Percentiles rank a stretch among this genome's conserved stretches.
Conservation (phyloP, 2,113 vertebrate genomes). For the Eurystomus gularis region DNA sequence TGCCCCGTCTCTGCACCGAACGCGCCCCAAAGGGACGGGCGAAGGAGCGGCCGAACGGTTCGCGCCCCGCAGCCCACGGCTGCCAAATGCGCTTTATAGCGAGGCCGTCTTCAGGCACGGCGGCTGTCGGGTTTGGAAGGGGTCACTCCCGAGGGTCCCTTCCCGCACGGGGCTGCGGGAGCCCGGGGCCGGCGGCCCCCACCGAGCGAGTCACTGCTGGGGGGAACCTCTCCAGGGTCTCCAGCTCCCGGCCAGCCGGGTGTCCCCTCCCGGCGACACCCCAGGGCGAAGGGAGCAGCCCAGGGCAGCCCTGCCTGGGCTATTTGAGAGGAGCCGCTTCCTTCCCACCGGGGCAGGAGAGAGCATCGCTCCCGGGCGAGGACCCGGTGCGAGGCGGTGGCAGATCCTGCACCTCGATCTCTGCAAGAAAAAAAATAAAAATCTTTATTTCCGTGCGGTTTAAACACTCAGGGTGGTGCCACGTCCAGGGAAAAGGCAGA, state of each 20-base stretch:
- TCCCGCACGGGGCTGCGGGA: background rate
- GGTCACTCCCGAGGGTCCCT: background rate
- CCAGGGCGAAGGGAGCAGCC: background rate
- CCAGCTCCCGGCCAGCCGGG: background rate
- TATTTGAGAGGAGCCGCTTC: background rate
- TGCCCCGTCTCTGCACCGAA: background rate
- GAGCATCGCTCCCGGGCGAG: background rate
- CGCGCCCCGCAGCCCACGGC: background rate
- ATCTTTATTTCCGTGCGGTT: background rate
- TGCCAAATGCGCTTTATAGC: background rate
- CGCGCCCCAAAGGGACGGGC: background rate
- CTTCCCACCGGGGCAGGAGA: background rate
- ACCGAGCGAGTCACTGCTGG: background rate
- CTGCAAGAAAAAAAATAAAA: background rate
- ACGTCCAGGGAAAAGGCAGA: background rate
- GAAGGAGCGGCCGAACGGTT: background rate
- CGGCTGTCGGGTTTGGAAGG: background rate
- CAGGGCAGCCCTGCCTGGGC: background rate
- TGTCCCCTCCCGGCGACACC: background rate
- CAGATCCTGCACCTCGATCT: background rate
- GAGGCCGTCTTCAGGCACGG: background rate
- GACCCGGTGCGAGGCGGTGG: background rate
- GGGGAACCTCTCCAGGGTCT: background rate
- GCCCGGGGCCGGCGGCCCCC: background rate
- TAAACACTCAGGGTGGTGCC: background rate